Evolutionary conservation across 2,113 vertebrate species (phyloP).

Genomic region (Serilophus lunatus): DNA sequence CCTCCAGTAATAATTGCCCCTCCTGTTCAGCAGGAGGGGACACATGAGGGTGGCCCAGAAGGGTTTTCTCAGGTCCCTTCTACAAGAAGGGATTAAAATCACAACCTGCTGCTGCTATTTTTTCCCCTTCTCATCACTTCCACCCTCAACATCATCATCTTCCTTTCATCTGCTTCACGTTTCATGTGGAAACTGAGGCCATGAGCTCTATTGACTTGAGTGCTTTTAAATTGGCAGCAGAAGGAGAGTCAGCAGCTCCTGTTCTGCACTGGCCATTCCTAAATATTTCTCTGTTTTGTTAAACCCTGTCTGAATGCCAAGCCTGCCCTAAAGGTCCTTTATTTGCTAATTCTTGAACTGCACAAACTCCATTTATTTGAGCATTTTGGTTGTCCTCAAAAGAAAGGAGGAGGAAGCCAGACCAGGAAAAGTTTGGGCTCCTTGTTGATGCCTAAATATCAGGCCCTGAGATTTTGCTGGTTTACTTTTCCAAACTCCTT

Average conservation of each 20-base stretch:
- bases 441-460: neutral
- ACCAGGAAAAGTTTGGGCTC: neutral
- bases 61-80: neutral
- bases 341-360: neutral
- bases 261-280: neutral
- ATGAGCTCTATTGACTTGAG: fast-evolving
- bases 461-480: neutral
- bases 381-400: neutral
- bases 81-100: neutral
- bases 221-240: neutral
- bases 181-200: neutral
- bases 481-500: neutral
- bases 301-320: neutral
- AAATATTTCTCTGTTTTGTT: neutral
- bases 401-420: neutral
- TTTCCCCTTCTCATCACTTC: neutral
- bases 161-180: neutral
- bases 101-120: neutral
- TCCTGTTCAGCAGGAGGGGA: neutral
- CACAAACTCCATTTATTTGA: neutral
- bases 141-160: neutral
- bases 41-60: neutral
- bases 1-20: fast-evolving
- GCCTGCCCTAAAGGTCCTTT: neutral
- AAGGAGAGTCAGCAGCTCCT: neutral